Base-by-base conservation (phyloP, 2,113 vertebrate genomes). In the Carlito syrichta region DNA sequence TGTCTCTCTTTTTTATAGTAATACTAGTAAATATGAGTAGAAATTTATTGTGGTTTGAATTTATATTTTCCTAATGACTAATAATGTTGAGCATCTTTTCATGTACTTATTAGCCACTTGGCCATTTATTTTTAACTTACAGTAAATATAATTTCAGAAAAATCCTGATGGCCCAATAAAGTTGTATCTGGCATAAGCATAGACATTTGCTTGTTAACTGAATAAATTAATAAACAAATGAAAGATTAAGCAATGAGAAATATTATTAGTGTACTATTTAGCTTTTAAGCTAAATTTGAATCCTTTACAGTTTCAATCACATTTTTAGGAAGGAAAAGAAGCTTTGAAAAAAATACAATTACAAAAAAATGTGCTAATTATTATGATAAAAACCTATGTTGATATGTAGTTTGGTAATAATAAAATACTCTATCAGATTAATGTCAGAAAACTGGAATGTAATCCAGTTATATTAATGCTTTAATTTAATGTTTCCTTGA, bases 401-500 rank as follows among this genome's bases (percentile, higher is more conserved):
- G 43, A 9, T 32, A 73, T 94, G 78, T 16, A 83, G n/a, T 82
- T 89, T 91, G 50, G 56, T 71, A 85, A 92, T 94, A 94, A 79
- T 54, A 56, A 88, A 69, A 40, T 56, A 40, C 20, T 74, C n/a
- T 48, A n/a, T 62, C 17, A 40, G 50, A 89, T 63, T 32, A 91
- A 78, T 30, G 13, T 22, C 54, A 88, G 32, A 40, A 82, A 92
- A 86, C 12, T 56, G 13, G 60, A 95, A 45, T 63, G 11, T 43
- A 92, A 91, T 71, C n/a, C 19, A 19, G 6, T 82, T 69, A 74
- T 35, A 69, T 13, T 40, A 83, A 89, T 60, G 35, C 12, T 89
- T 94, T 86, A 77, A 97, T 95, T 71, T 52, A 93, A 95, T 79
- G 63, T 20, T 93, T 78, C 56, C 71, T 89, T 86, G 35, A 95